phyloP scores from a whole-genome alignment of 1,140 invertebrate genomes.

The Megalonaias nervosa region DNA sequence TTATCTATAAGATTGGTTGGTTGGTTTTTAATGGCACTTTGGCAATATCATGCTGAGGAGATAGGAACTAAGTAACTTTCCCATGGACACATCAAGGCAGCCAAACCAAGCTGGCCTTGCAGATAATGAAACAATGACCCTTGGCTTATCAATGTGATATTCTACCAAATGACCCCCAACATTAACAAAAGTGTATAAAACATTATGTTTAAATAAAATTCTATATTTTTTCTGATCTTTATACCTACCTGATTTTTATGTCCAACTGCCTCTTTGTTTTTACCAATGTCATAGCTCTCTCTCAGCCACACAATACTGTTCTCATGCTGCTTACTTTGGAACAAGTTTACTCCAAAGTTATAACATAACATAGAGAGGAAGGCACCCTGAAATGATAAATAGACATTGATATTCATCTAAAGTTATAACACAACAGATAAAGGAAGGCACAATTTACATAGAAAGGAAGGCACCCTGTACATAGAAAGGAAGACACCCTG shows the following conservation, averaged over 20 bases:
- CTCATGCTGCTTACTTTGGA: conserved; percentile 41
- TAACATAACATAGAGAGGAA: conserved; percentile 61
- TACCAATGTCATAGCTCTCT: conserved; percentile 63
- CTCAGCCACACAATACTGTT: conserved; percentile 51
- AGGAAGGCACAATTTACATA: too few species aligned
- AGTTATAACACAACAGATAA: conserved; percentile 24
- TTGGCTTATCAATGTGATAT: background rate
- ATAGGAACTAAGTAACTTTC: background rate
- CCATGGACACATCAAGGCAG: background rate
- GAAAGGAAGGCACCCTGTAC: too few species aligned
- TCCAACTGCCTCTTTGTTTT: conserved; percentile 34
- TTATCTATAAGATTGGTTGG: too few species aligned
- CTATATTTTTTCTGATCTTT: background rate
- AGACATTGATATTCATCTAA: background rate
- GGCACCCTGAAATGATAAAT: conserved; percentile 25
- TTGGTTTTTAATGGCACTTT: too few species aligned
- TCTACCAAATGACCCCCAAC: background rate
- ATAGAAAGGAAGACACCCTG: too few species aligned
- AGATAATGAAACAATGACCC: background rate
- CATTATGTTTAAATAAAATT: background rate
- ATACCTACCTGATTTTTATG: conserved; percentile 51
- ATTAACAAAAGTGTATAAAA: background rate
- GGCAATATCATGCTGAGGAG: too few species aligned
- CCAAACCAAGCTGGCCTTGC: background rate
- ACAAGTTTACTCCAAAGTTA: conserved; percentile 62